These are phyloP conservation scores for Origma solitaria DNA, from an alignment of 2,113 vertebrate species.

Conservation along the genomic window DNA sequence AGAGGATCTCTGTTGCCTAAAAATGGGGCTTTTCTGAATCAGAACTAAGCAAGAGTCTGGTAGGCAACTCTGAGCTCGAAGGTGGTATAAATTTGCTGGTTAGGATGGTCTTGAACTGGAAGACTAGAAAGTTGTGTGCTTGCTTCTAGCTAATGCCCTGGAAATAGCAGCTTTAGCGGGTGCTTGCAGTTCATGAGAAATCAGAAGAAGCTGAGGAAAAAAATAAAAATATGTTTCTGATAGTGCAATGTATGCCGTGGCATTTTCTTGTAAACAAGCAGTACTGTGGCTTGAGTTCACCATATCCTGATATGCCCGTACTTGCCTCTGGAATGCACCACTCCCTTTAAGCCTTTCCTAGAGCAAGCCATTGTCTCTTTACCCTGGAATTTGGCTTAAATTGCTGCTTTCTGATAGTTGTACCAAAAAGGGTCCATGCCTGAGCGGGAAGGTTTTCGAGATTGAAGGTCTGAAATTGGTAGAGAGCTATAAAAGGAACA, in stretches of 20 bases:
- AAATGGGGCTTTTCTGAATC: not conserved
- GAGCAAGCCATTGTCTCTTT: not conserved
- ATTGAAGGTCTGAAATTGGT: not conserved
- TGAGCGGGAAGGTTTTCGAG: not conserved
- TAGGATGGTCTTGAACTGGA: not conserved
- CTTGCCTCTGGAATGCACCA: constrained; percentile 17
- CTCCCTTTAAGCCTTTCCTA: not conserved
- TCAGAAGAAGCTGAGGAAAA: not conserved
- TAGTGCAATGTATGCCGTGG: not conserved
- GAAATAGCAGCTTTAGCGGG: not conserved
- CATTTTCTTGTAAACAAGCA: not conserved
- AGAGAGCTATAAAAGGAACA: not conserved
- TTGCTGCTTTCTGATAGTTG: not conserved
- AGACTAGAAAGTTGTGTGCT: not conserved
- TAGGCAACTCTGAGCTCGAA: not conserved
- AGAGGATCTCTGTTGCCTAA: not conserved
- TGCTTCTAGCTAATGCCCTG: not conserved
- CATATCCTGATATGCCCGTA: not conserved
- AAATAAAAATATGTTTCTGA: not conserved
- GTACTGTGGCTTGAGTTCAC: not conserved
- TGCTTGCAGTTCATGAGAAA: not conserved
- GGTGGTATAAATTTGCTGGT: not conserved
- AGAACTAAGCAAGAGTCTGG: not conserved
- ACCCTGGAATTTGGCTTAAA: not conserved
- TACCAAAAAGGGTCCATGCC: not conserved